Conservation (phyloP, 2,797 vertebrate genomes). For the Chaetophractus vellerosus region DNA sequence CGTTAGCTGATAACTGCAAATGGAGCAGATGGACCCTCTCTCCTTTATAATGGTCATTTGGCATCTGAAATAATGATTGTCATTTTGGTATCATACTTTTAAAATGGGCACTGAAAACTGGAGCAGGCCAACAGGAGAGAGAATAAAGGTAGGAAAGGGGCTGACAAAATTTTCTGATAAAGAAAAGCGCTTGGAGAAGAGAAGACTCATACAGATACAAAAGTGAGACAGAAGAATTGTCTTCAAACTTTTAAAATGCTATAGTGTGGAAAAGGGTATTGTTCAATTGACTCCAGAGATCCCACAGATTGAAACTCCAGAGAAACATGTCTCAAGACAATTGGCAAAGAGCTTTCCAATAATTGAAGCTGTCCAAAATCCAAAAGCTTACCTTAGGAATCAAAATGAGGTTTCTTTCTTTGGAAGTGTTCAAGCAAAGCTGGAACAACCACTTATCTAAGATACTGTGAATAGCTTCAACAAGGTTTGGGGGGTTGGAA, state of each 20-base stretch:
- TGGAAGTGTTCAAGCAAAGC: constrained; percentile 1
- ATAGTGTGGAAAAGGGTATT: background rate
- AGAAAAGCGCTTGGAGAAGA: background rate
- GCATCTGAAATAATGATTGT: background rate
- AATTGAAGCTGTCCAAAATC: constrained; percentile 38
- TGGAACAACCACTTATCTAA: background rate
- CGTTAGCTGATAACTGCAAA: background rate
- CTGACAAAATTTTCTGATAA: background rate
- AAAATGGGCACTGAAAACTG: background rate
- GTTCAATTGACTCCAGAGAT: background rate
- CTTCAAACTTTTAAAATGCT: background rate
- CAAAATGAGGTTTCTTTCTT: background rate
- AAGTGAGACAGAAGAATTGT: background rate
- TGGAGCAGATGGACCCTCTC: background rate
- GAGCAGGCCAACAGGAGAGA: background rate
- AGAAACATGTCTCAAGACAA: background rate
- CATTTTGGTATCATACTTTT: background rate
- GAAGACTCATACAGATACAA: background rate
- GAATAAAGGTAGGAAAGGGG: background rate
- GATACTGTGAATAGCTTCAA: constrained; percentile 14
- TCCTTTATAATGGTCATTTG: background rate
- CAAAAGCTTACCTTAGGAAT: background rate
- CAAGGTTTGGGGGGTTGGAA: background rate
- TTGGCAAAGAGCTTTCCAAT: background rate
- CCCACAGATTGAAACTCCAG: background rate